Percentiles rank a stretch among this genome's conserved stretches.
Evolutionary conservation across 1,140 invertebrate species (phyloP).

Genomic region (Lepidotrigona ventralis): DNA sequence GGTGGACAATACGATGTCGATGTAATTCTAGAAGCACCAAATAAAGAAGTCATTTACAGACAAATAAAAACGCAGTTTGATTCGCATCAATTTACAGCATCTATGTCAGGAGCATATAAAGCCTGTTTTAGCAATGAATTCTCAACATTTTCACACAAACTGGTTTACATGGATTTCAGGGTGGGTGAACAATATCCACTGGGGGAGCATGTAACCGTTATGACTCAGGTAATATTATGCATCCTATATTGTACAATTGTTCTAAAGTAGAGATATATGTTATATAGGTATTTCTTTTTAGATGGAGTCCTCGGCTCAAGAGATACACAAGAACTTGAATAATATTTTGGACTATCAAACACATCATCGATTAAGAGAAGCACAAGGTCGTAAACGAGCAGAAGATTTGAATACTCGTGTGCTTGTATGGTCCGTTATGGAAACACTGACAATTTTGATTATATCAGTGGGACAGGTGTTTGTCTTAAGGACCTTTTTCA

Average conservation of each 20-base stretch:
- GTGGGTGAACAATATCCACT: slow-evolving; percentile 94
- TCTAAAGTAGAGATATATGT: neutral
- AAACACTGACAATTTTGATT: slow-evolving; percentile 91
- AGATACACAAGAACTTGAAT: slow-evolving; percentile 93
- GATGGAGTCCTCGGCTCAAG: slow-evolving; percentile 95
- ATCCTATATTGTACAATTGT: too few relatives aligned
- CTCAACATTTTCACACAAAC: slow-evolving; percentile 99
- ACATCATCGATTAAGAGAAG: slow-evolving; percentile 96
- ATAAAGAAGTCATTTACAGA: slow-evolving; percentile 93
- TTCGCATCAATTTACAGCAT: slow-evolving; percentile 91
- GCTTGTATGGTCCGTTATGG: slow-evolving; percentile 94
- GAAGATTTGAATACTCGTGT: slow-evolving; percentile 98
- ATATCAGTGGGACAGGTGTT: slow-evolving; percentile 95
- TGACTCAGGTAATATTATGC: slow-evolving; percentile 90
- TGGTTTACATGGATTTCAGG: slow-evolving; percentile 99
- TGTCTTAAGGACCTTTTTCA: slow-evolving; percentile 96
- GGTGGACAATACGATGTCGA: slow-evolving; percentile 99
- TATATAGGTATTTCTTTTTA: slow-evolving; percentile 74
- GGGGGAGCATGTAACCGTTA: slow-evolving; percentile 94
- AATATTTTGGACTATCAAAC: slow-evolving; percentile 96
- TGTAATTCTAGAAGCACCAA: slow-evolving; percentile 93
- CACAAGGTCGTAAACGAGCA: slow-evolving; percentile 95
- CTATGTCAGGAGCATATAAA: slow-evolving; percentile 88
- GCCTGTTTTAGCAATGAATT: slow-evolving; percentile 99
- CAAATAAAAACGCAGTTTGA: slow-evolving; percentile 97